phyloP scores from a whole-genome alignment of 1,140 invertebrate species.

The Drosophila baimaii region DNA sequence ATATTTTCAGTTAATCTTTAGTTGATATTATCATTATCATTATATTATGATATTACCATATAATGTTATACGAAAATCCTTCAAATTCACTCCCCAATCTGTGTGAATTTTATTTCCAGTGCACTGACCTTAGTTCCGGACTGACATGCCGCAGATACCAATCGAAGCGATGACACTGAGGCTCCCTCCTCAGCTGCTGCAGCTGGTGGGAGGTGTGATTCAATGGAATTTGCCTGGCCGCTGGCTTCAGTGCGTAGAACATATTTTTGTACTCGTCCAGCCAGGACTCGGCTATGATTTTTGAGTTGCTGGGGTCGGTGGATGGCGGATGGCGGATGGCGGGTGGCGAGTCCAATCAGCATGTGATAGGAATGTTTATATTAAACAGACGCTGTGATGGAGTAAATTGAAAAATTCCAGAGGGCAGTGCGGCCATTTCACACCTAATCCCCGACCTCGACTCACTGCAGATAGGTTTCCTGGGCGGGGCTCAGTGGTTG shows the following conservation, averaged over 20 bases:
- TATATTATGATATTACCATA: rapidly evolving
- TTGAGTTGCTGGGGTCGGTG: conserved; percentile 89
- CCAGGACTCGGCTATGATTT: conserved; percentile 92
- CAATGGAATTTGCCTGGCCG: conserved; percentile 60
- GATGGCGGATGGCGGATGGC: conserved; percentile 11
- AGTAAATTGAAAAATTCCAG: conserved; percentile 82
- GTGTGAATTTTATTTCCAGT: background rate
- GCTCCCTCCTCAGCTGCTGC: conserved; percentile 87
- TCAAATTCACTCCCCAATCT: background rate
- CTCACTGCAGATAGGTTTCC: conserved; percentile 77
- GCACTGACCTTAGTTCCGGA: conserved; percentile 73
- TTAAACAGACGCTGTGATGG: conserved; percentile 60
- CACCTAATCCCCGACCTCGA: conserved; percentile 59
- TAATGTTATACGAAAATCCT: background rate
- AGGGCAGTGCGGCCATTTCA: conserved; percentile 58
- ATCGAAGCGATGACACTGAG: conserved; percentile 94
- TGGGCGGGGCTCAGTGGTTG: conserved; percentile 46
- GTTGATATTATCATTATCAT: too few species aligned
- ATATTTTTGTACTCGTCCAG: conserved; percentile 93
- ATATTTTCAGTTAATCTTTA: too few species aligned
- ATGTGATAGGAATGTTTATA: conserved; percentile 76
- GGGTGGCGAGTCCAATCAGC: conserved; percentile 37
- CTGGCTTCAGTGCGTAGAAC: conserved; percentile 86
- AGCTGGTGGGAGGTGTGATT: conserved; percentile 38
- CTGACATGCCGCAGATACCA: conserved; percentile 97